phyloP scores from a whole-genome alignment of 1,140 invertebrate species.

The Pemphigus obesinymphae region DNA sequence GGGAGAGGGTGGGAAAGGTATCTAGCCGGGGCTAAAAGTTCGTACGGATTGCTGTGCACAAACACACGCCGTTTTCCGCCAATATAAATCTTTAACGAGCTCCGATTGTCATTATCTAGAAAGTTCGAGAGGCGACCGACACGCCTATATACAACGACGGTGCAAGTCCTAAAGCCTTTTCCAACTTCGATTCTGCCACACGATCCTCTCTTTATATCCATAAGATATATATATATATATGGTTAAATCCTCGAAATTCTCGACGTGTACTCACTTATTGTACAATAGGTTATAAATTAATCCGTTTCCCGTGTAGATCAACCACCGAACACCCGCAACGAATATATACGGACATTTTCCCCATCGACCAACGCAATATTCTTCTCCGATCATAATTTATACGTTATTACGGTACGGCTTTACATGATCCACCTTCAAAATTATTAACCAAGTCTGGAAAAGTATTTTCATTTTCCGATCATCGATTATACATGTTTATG shows the following conservation, averaged over 20 bases:
- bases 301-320: neutral
- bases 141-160: neutral
- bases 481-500: no score
- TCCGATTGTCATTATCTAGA: slow-evolving; percentile 33
- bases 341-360: no score
- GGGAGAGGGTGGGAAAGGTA: neutral
- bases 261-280: neutral
- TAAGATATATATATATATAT: neutral
- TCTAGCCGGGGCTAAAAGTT: neutral
- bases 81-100: slow-evolving; percentile 40
- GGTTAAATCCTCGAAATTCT: neutral
- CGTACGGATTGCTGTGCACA: neutral
- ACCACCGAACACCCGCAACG: neutral
- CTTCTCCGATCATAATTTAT: no score
- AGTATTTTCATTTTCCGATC: no score
- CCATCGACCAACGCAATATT: no score
- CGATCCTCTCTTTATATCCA: neutral
- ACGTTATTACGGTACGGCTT: neutral
- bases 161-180: slow-evolving; percentile 16
- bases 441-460: no score
- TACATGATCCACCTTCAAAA: no score
- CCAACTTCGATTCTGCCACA: neutral
- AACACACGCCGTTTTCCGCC: neutral
- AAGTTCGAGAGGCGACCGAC: neutral
- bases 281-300: neutral